phyloP scores from a whole-genome alignment of 1,140 invertebrate genomes.

The Drosophila neocordata region DNA sequence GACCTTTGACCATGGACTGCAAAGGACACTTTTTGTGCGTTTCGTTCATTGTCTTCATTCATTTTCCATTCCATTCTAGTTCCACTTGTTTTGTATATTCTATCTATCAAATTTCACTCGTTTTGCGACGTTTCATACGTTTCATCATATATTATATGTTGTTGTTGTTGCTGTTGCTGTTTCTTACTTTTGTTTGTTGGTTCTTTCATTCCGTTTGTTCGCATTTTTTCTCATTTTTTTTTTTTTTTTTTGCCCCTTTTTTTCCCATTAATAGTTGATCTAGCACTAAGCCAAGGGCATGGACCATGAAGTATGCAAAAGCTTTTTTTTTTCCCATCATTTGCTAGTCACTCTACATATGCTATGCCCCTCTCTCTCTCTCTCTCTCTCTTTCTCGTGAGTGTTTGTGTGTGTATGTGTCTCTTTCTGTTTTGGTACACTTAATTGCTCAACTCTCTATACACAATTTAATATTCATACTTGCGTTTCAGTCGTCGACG shows the following conservation, averaged over 20 bases:
- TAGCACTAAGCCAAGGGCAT: slow-evolving; percentile 65
- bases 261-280: slow-evolving; percentile 79
- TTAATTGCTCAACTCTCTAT: slow-evolving; percentile 70
- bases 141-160: not conserved
- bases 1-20: not conserved
- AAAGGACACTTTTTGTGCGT: slow-evolving; percentile 5
- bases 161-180: not conserved
- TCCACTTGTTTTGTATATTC: not conserved
- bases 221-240: no score
- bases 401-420: not conserved
- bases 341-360: slow-evolving; percentile 4
- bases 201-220: not conserved
- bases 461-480: slow-evolving; percentile 79
- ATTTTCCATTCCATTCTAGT: not conserved
- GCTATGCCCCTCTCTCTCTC: not conserved
- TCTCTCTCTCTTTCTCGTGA: not conserved
- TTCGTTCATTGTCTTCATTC: not conserved
- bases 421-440: slow-evolving; percentile 29
- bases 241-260: slow-evolving; percentile 36
- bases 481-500: slow-evolving; percentile 65
- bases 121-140: not conserved
- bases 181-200: slow-evolving; percentile 4
- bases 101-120: slow-evolving; percentile 6
- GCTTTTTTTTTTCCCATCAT: slow-evolving; percentile 63
- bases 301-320: slow-evolving; percentile 71